Base-by-base conservation (phyloP, 1,140 invertebrate genomes). In the Atta colombica region DNA sequence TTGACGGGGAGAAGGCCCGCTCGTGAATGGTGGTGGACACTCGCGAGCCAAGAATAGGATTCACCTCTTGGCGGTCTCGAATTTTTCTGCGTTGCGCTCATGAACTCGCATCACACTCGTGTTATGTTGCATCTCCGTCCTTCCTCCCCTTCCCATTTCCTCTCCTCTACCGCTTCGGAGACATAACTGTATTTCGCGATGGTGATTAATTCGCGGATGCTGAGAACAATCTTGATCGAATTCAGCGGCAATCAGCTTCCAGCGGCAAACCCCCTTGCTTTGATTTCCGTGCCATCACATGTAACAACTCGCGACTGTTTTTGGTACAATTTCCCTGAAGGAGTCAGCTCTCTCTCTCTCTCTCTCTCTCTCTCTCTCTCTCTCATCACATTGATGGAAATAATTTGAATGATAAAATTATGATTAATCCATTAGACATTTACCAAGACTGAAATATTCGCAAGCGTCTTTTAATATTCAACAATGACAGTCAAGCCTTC, bases 1-100 rank as follows among this genome's bases (percentile, higher is more conserved):
- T 89, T 86, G 89, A 87, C 66, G 88, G 85, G 69, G 72, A 65
- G 68, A 81, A 80, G 68, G 58, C 68, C 60, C 63, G 66, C 58
- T 63, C 58, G 75, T 88, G 80, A 91, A 91, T 90, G 87, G 78
- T 61, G 25, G 63, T 77, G 66, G 77, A 77, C 66, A 51, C 28
- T 74, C 51, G 74, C 25, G 25, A 16, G 49, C 65, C 61, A 35
- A 28, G 74, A 53, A 87, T 49, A 35, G 72, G 71, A 75, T 58
- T 45, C 35, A 14, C 58, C 68, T 74, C 69, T 51, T 80, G 85
- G 60, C 72, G 51, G 21, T 68, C 66, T 61, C 18, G 61, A 88
- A 88, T 85, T 85, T 88, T 88, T 77, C 71, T 78, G 25, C 39
- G 8, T n/a, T 28, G 35, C 28, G 75, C 21, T 35, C 77, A 28